Evolutionary conservation across 1,140 invertebrate genomes (phyloP).

Genomic region (Leptinotarsa lineolata): DNA sequence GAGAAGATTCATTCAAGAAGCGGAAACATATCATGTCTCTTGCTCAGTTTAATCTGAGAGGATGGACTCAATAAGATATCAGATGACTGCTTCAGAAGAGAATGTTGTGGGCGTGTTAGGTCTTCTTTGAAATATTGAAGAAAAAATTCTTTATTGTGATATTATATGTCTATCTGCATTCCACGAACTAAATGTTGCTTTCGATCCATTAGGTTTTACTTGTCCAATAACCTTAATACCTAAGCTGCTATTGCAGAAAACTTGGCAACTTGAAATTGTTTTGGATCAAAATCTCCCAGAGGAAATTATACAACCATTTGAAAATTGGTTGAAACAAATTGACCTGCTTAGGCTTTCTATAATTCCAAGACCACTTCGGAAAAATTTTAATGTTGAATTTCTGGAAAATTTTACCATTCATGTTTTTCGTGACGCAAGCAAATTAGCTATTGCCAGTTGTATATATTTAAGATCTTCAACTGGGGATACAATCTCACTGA

Average conservation of each 20-base stretch:
- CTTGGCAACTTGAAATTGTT: slow-evolving; percentile 31
- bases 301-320: not conserved
- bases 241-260: slow-evolving; percentile 37
- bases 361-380: not conserved
- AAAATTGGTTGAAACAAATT: not conserved
- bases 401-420: not conserved
- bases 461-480: not conserved
- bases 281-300: slow-evolving; percentile 37
- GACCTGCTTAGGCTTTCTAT: not conserved
- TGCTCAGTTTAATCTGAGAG: not conserved
- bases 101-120: not conserved
- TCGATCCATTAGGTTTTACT: slow-evolving; percentile 42
- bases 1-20: no score
- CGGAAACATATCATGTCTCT: no score
- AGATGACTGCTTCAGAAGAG: slow-evolving; percentile 31
- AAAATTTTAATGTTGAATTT: not conserved
- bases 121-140: not conserved
- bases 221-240: slow-evolving; percentile 36
- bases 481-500: not conserved
- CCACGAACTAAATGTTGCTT: slow-evolving; percentile 7
- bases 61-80: not conserved
- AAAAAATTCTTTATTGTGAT: not conserved
- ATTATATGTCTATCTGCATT: not conserved
- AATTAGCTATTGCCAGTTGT: not conserved
- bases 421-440: not conserved